Evolutionary conservation across 2,113 vertebrate species (phyloP), one percentile per base, ranked within the genome.

Genomic region (Centropristis striata): DNA sequence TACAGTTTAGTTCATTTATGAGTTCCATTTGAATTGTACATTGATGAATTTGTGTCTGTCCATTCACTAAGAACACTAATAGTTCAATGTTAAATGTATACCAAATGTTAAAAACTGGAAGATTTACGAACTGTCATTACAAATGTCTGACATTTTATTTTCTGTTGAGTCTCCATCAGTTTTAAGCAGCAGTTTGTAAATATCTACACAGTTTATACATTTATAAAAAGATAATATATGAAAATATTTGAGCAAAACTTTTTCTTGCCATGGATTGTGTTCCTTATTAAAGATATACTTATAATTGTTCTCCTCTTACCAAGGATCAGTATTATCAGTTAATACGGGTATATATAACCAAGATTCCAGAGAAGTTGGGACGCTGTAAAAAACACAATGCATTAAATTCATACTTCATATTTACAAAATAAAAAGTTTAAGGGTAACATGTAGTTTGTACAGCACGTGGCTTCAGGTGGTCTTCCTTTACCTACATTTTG

Each of bases 321-420:
- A 21, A 44, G 18, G n/a, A 64, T 54, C 59, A 74, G 37, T 63
- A 64, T 74, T 53, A 63, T 42, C 46, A 42, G 16, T 42, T 53
- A 14, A 50, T 27, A 51, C 1, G 7, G 21, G 46, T 50, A 37
- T 36, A 36, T 32, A 32, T 3, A 5, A 4, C 28, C 3, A 32
- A 32, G 28, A 32, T 32, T 32, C 3, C 28, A 32, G 28, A 32
- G 5, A 3, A 32, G n/a, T n/a, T n/a, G n/a, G n/a, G n/a, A n/a
- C n/a, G n/a, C n/a, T n/a, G n/a, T n/a, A 32, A 5, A 32, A 32
- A 5, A 32, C 28, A 32, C 3, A 32, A 32, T 32, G 28, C 3
- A 32, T 3, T 32, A 5, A 3, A 32, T 32, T 32, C 3, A 32
- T 32, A 32, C 3, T 32, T 32, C 3, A 6, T 3, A 32, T 32